phyloP scores from a whole-genome alignment of 2,113 vertebrate species.

The Furnarius figulus region DNA sequence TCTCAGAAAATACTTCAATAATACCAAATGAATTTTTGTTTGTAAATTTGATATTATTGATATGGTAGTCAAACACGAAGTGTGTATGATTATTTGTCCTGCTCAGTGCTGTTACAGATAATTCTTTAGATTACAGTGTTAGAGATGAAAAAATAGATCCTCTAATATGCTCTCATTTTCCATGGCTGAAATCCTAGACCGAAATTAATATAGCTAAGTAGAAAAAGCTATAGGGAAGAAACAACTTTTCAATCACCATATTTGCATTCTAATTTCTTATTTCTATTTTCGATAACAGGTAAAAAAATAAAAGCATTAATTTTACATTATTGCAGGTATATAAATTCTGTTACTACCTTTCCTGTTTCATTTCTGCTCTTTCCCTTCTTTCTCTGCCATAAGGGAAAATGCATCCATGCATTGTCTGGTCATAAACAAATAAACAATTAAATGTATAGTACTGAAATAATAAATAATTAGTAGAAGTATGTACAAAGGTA shows the following conservation, averaged over 20 bases:
- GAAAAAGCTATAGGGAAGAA: background rate
- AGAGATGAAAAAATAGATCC: background rate
- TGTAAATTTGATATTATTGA: background rate
- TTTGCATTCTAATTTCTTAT: background rate
- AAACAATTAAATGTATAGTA: background rate
- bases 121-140: background rate
- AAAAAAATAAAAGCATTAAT: background rate
- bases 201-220: background rate
- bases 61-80: background rate
- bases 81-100: background rate
- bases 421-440: background rate
- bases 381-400: background rate
- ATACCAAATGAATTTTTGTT: background rate
- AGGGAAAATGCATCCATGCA: background rate
- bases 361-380: background rate
- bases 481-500: background rate
- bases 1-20: background rate
- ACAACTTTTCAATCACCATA: background rate
- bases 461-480: background rate
- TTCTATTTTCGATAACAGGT: background rate
- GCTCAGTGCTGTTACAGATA: background rate
- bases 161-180: background rate
- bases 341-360: background rate
- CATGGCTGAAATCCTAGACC: background rate
- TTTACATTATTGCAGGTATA: background rate